Base-by-base conservation (phyloP, 2,888 invertebrate genomes). In the Dryobota labecula region DNA sequence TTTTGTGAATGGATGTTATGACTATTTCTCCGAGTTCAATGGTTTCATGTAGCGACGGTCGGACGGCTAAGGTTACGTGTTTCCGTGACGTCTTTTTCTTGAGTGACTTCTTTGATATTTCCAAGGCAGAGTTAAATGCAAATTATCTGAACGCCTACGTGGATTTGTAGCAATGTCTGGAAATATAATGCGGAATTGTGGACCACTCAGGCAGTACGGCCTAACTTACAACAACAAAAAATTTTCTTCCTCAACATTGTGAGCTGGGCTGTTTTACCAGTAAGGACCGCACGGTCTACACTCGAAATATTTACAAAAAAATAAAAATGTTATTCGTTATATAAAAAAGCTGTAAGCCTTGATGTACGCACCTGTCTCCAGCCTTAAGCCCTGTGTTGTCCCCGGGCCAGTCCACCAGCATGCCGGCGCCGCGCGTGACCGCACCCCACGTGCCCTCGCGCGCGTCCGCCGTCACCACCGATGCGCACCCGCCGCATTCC, bases 391-490 rank as follows among this genome's bases (percentile, higher is more conserved):
- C 97, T 53, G 97, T 97, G 83, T 98, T 97, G 85, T 98, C 98
- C 8, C 97, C 95, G 0, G 98, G 97, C 98, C 98, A 98, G 83
- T 98, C 98, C 51, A 98, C 96, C 90, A 97, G 96, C 18, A 98
- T 97, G 9, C 97, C 97, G 62, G 96, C 94, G 70, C 97, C 97
- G 24, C 97, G 97, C 70, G 97, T 96, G 27, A 97, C 96, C 24
- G 97, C 96, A 36, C 97, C 97, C 81, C 98, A 97, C 1, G 97
- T 96, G 90, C 97, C 97, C 82, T 97, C 97, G 38, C 97, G 97
- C 0, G 97, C 97, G 90, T 98, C 97, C 20, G 97, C 96, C 1
- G 97, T 97, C 89, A 98, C 97, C 78, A 98, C 91, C 0, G 88
- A 79, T 36, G 94, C 93, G 38, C 81, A 84, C 9, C 95, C 93